Evolutionary conservation across 2,888 invertebrate species (phyloP), one percentile per base, ranked within the genome.

Genomic region (Allygus modestus): DNA sequence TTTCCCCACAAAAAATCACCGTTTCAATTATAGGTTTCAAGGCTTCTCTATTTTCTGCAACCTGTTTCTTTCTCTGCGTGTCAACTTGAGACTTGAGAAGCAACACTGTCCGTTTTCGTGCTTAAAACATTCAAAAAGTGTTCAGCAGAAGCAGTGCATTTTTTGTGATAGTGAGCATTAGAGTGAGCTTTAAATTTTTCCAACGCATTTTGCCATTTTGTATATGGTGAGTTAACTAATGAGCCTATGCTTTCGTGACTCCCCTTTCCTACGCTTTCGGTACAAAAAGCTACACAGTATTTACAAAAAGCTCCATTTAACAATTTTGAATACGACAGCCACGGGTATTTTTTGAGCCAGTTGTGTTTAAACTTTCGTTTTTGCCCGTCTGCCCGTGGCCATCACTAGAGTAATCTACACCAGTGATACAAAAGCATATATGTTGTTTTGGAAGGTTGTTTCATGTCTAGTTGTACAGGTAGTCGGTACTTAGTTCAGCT

Each of bases 1-100:
- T 73, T 69, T 77, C 82, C 7, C 51, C 85, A 37, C 83, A 85
- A 79, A 85, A 82, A 12, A 82, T 33, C 31, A 82, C 69, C 0
- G 37, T 61, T 43, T 82, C 61, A 37, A 82, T 65, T 0, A 85
- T 83, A 37, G 82, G 82, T 58, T 58, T 51, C 23, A 83, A n/a
- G 17, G 17, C 1, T 12, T 20, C n/a, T 28, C 84, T 81, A 71
- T 58, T 81, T 58, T 58, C 20, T 31, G 12, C 79, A 12, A 4
- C 17, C n/a, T 43, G 7, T 51, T 54, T 79, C 9, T 46, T 28
- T n/a, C 51, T 43, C 20, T 79, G 51, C 1, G 23, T 46, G 43
- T 77, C 77, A n/a, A 84, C 23, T 17, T 54, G 84, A 0, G 77
- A 7, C 9, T 37, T 37, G 9, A 7, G 37, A 17, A 9, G 33